A percentile compares a stretch with the other conserved stretches of the same genome.
Evolutionary conservation across 1,140 invertebrate genomes (phyloP).

Genomic region (Chironomus tepperi): DNA sequence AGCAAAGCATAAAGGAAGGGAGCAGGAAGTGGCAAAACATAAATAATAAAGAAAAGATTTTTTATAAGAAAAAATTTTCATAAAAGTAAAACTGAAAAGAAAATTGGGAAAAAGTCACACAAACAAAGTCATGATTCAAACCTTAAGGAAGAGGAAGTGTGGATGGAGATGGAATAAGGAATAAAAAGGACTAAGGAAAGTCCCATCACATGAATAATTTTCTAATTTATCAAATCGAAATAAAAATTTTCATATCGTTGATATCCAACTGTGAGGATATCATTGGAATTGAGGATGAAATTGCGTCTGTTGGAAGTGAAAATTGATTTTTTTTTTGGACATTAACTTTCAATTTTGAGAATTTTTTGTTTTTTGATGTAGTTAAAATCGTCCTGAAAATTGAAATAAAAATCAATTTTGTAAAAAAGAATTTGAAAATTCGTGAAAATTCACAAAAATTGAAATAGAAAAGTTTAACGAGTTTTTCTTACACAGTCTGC

Average conservation of each 20-base stretch:
- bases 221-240: conserved; percentile 22
- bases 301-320: background rate
- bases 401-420: too few species aligned
- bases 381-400: too few species aligned
- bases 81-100: background rate
- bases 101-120: background rate
- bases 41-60: background rate
- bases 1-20: background rate
- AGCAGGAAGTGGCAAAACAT: conserved; percentile 19
- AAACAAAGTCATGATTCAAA: background rate
- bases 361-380: too few species aligned
- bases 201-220: conserved; percentile 22
- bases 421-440: background rate
- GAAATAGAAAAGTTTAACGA: background rate
- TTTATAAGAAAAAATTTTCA: background rate
- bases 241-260: conserved; percentile 23
- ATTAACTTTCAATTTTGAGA: background rate
- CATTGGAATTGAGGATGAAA: background rate
- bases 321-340: background rate
- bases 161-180: too few species aligned
- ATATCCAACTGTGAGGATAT: background rate
- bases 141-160: background rate
- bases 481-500: background rate
- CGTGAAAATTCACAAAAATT: background rate
- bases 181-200: background rate